Base-by-base conservation (phyloP, 2,113 vertebrate genomes). In the Pomatorhinus ruficollis region DNA sequence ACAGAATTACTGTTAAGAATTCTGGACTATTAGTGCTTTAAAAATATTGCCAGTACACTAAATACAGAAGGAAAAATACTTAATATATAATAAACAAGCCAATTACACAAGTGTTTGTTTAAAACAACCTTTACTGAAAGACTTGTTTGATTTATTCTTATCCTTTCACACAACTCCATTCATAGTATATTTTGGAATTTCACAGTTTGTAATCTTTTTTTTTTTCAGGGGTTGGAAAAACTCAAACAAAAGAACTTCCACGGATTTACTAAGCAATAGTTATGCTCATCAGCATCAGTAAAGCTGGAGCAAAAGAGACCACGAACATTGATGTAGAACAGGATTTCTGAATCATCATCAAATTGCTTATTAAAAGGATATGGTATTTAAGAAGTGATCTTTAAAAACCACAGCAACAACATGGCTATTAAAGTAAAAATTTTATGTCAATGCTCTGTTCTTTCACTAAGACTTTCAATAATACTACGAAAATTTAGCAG, bases 1-100 rank as follows among this genome's bases (percentile, higher is more conserved):
- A 96, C 87, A 91, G 79, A 94, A 80, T 35, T 90, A 79, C 45
- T 60, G 63, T 90, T 86, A 95, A 96, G 91, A 96, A 80, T 54
- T 18, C 60, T 6, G 5, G 21, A 44, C 20, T 83, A 44, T 7
- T 33, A 44, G 6, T 12, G 17, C 45, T 77, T 93, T 42, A 50
- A 64, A 76, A 93, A 78, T 56, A 87, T 16, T 65, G 47, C 23
- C 66, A 93, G 37, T 17, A 40, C 35, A 57, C 10, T 77, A 80
- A 88, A 77, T 37, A 61, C 16, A 54, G 45, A 79, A 65, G 12
- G 19, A 63, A 83, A 79, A 93, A 68, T 50, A 71, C 10, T 87
- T 66, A 5, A 24, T 37, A 44, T n/a, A 22, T 54, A 83, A 79
- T 35, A 75, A 78, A 71, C 30, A 84, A 94, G 83, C 69, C 83